phyloP scores from a whole-genome alignment of 2,888 invertebrate species.

The Parascotia fuliginaria region DNA sequence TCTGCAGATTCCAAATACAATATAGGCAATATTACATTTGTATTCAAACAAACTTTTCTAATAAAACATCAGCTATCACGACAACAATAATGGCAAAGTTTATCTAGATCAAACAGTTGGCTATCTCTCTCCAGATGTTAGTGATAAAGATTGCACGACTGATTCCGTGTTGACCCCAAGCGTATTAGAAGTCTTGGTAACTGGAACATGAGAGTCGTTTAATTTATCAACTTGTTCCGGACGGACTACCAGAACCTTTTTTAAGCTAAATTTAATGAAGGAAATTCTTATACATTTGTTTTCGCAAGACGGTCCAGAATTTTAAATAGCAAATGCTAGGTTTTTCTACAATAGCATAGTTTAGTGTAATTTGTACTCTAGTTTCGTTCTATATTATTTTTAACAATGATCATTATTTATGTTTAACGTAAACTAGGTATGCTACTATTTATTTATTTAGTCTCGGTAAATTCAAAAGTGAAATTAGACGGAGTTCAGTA shows the following conservation, averaged over 20 bases:
- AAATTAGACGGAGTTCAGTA: too few species aligned
- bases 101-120: constrained; percentile 61
- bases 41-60: constrained; percentile 18
- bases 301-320: not conserved
- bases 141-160: constrained; percentile 67
- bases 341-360: not conserved
- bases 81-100: constrained; percentile 60
- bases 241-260: constrained; percentile 16
- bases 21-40: constrained; percentile 2
- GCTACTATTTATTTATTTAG: too few species aligned
- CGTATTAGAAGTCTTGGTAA: constrained; percentile 47
- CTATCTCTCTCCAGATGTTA: constrained; percentile 60
- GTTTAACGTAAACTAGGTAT: too few species aligned
- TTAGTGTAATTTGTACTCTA: not conserved
- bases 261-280: constrained; percentile 13
- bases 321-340: not conserved
- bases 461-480: too few species aligned
- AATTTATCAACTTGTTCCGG: constrained; percentile 40
- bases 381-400: too few species aligned
- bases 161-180: constrained; percentile 54
- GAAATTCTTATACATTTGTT: not conserved
- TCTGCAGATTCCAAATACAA: too few species aligned
- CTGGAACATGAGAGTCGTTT: constrained; percentile 50
- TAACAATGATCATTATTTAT: too few species aligned
- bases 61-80: constrained; percentile 25